Evolutionary conservation across 1,140 invertebrate species (phyloP), one percentile per base, ranked within the genome.

Genomic region (Pteromalus puparum): DNA sequence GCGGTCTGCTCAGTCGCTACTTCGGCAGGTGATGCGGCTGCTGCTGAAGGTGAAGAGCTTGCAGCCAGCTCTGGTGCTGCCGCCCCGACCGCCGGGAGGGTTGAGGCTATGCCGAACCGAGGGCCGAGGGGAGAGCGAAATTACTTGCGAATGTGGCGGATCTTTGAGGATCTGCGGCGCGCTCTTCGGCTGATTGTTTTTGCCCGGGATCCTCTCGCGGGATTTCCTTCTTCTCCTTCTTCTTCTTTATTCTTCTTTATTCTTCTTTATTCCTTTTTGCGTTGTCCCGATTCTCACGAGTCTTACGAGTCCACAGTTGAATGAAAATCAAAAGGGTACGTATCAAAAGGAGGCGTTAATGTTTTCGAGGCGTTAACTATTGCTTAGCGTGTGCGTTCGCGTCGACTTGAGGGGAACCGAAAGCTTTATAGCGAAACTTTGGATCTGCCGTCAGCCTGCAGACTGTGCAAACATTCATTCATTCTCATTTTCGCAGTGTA

Each of bases 21-120:
- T 86, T 91, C 76, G 82, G 88, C 86, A 92, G 91, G 89, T 92
- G 91, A 92, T 92, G 88, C 87, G 88, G 88, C 86, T 91, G 87
- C 89, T 88, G 77, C 67, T 28, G 28, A 82, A 86, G 83, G 83
- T 86, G 83, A 86, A 65, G 75, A 83, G 85, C 87, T 42, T 81
- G 81, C 80, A 18, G n/a, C 78, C 83, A 61, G 53, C 53, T 61
- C 18, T 1, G 21, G 53, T n/a, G n/a, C 53, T 7, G n/a, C n/a
- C n/a, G n/a, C n/a, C n/a, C n/a, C n/a, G n/a, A n/a, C n/a, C n/a
- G n/a, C 1, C 48, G 48, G 18, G 48, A 82, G 78, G 78, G 65
- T 87, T 70, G 85, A 87, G 79, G 87, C 85, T 84, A 81, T 84
- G 72, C 68, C 85, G 68, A 68, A 21, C 72, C 81, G 70, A 61